A percentile compares a stretch with the other conserved stretches of the same genome.
phyloP scores from a whole-genome alignment of 2,888 invertebrate genomes.

The Drosophila neotestacea region DNA sequence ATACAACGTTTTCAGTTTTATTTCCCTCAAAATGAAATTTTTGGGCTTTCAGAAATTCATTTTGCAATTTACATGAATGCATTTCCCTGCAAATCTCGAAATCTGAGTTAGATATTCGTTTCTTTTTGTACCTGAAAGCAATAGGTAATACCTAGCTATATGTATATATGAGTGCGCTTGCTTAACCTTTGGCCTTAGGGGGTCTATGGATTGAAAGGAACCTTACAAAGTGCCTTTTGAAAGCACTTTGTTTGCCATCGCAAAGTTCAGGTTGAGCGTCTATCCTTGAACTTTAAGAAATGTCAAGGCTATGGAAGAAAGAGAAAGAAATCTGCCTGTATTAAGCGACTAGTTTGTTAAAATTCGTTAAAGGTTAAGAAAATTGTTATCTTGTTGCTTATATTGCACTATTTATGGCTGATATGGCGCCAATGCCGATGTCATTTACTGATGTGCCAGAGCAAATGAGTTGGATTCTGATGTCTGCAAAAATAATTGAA shows the following conservation, averaged over 20 bases:
- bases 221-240: slow-evolving; percentile 30
- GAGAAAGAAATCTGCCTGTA: slow-evolving; percentile 9
- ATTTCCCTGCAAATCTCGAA: not conserved
- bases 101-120: not conserved
- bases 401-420: slow-evolving; percentile 50
- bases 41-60: not conserved
- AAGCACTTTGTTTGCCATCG: slow-evolving; percentile 26
- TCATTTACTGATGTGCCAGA: slow-evolving; percentile 16
- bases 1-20: slow-evolving; percentile 7
- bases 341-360: slow-evolving; percentile 20
- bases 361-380: slow-evolving; percentile 6
- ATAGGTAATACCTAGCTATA: not conserved
- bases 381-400: slow-evolving; percentile 12
- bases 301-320: slow-evolving; percentile 18
- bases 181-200: slow-evolving; percentile 45
- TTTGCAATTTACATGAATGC: not conserved
- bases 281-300: slow-evolving; percentile 54
- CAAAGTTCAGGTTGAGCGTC: slow-evolving; percentile 8
- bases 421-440: slow-evolving; percentile 40
- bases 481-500: slow-evolving; percentile 58
- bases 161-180: slow-evolving; percentile 19
- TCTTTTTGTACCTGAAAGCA: not conserved
- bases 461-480: slow-evolving; percentile 25
- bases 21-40: not conserved
- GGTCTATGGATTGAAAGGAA: slow-evolving; percentile 17